Conservation (phyloP, 1,140 invertebrate species). For the Neuroterus valhalla region DNA sequence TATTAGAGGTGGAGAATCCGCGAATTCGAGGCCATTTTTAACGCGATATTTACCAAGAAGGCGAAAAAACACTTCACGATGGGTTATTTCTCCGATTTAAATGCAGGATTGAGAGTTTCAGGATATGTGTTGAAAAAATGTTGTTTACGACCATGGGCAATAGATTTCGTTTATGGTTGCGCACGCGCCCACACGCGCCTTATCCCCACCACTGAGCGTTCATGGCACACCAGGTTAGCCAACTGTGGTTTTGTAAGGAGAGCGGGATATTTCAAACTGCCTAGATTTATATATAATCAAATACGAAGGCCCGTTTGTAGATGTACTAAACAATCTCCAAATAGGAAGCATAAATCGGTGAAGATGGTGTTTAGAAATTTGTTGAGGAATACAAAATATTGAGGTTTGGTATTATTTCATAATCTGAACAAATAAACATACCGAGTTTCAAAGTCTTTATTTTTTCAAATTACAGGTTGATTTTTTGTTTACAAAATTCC, state of each 20-base stretch:
- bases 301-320: too few relatives aligned
- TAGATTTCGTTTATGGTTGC: conserved; percentile 42
- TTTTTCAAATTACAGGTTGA: too few relatives aligned
- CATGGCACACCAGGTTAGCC: background rate
- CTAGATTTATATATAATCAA: too few relatives aligned
- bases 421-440: too few relatives aligned
- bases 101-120: conserved; percentile 35
- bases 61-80: background rate
- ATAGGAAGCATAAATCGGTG: too few relatives aligned
- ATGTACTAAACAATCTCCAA: too few relatives aligned
- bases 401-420: too few relatives aligned
- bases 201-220: background rate
- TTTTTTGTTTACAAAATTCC: too few relatives aligned
- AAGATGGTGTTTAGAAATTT: too few relatives aligned
- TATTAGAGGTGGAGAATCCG: background rate
- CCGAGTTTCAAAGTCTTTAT: too few relatives aligned
- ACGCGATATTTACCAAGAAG: conserved; percentile 23
- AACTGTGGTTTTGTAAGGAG: background rate
- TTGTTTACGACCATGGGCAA: conserved; percentile 61
- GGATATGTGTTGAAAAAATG: conserved; percentile 60
- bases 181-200: conserved; percentile 66
- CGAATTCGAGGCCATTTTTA: conserved; percentile 39
- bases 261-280: background rate
- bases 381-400: too few relatives aligned
- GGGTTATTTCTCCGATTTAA: conserved; percentile 2